A percentile compares a stretch with the other conserved stretches of the same genome.
Conservation (phyloP, 2,888 invertebrate species). For the Calliphora vomitoria region DNA sequence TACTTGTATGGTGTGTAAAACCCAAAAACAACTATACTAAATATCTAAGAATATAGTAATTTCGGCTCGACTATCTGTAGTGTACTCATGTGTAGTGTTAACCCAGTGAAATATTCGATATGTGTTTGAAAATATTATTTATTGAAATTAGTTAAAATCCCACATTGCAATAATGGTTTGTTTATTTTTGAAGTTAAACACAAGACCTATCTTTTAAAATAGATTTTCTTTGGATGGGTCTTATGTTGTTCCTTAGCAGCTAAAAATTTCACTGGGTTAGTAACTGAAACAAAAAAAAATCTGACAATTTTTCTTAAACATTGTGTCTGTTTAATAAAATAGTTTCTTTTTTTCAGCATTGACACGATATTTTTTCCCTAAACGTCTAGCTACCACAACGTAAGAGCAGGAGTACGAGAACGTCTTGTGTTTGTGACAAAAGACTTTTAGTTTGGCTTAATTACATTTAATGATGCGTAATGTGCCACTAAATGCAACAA, state of each 20-base stretch:
- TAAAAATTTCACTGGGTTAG: conserved; percentile 26
- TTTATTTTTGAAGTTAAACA: no score
- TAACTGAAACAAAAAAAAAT: background rate
- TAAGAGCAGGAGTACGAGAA: background rate
- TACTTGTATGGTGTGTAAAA: background rate
- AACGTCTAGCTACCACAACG: background rate
- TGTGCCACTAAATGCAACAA: conserved; percentile 71
- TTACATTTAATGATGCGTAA: conserved; percentile 76
- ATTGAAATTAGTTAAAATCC: background rate
- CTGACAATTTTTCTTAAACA: conserved; percentile 39
- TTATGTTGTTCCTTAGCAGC: no score
- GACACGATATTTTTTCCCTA: conserved; percentile 1
- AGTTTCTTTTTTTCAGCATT: conserved; percentile 41
- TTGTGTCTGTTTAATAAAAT: conserved; percentile 64
- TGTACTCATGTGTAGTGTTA: background rate
- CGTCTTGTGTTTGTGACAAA: conserved; percentile 63
- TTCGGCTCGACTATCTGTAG: conserved; percentile 25
- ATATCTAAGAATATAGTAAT: conserved; percentile 48
- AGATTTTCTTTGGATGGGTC: no score
- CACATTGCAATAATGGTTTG: no score
- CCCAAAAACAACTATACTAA: conserved; percentile 3
- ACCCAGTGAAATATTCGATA: conserved; percentile 15
- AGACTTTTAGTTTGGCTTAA: conserved; percentile 73
- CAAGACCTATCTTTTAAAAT: no score
- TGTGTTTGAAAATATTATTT: background rate